phyloP scores from a whole-genome alignment of 2,888 invertebrate species.

The Acronicta leporina region DNA sequence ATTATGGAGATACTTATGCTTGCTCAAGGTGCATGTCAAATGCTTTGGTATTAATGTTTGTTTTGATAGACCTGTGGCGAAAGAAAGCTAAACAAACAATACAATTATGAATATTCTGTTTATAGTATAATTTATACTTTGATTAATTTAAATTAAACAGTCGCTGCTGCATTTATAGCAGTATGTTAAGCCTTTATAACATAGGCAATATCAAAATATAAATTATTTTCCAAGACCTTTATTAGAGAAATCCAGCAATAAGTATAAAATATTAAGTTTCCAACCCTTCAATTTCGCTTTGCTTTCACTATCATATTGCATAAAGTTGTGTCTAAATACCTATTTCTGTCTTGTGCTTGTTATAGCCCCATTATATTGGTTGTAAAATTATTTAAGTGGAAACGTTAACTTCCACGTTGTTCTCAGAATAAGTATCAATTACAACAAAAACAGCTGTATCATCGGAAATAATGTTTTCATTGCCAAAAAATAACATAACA shows the following conservation, averaged over 20 bases:
- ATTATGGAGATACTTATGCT: background rate
- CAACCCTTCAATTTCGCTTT: slow-evolving; percentile 75
- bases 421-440: slow-evolving; percentile 7
- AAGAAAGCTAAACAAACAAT: too few relatives aligned
- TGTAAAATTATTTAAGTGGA: slow-evolving; percentile 33
- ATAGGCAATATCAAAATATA: slow-evolving; percentile 62
- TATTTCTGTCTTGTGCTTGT: slow-evolving; percentile 57
- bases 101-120: too few relatives aligned
- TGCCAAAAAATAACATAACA: too few relatives aligned
- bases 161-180: slow-evolving; percentile 13
- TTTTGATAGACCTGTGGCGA: too few relatives aligned
- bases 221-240: slow-evolving; percentile 74
- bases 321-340: slow-evolving; percentile 73
- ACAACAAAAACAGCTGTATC: background rate
- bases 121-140: too few relatives aligned
- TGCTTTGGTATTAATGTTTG: too few relatives aligned
- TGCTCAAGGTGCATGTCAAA: too few relatives aligned
- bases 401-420: slow-evolving; percentile 17
- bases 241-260: slow-evolving; percentile 76
- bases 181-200: slow-evolving; percentile 53
- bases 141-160: background rate
- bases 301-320: slow-evolving; percentile 81
- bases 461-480: background rate
- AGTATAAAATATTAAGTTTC: slow-evolving; percentile 74
- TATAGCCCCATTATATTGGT: slow-evolving; percentile 21